phyloP scores from a whole-genome alignment of 2,888 invertebrate genomes.

The Keiferia lycopersicella region DNA sequence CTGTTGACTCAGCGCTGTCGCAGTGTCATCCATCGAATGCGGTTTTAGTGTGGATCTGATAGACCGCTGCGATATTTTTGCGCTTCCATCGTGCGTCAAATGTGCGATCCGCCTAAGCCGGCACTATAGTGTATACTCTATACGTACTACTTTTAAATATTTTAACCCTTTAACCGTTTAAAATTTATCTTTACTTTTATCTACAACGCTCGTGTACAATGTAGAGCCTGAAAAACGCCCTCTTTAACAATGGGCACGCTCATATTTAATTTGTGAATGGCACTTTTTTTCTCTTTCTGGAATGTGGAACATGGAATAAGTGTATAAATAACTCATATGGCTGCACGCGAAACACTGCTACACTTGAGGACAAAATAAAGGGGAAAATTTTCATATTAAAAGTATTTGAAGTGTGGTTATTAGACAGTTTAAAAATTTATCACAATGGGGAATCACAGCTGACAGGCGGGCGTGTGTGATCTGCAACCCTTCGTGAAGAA shows the following conservation, averaged over 20 bases:
- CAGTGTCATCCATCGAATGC: too few species aligned
- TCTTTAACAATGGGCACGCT: conserved; percentile 14
- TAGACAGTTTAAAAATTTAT: too few species aligned
- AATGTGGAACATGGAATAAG: conserved; percentile 32
- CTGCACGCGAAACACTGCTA: conserved; percentile 25
- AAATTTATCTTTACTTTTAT: background rate
- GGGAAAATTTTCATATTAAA: background rate
- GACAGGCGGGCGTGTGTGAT: too few species aligned
- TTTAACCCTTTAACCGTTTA: background rate
- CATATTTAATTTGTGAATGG: conserved; percentile 23
- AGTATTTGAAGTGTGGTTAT: too few species aligned
- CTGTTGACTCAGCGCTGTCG: too few species aligned
- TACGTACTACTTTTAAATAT: background rate
- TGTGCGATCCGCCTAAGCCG: too few species aligned
- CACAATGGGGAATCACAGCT: too few species aligned
- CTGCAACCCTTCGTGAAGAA: too few species aligned
- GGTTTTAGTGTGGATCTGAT: too few species aligned
- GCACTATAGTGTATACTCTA: too few species aligned
- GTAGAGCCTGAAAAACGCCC: background rate
- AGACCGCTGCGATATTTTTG: too few species aligned
- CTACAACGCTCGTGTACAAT: background rate
- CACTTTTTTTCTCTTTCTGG: conserved; percentile 22
- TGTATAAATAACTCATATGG: conserved; percentile 31
- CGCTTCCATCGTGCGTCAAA: too few species aligned
- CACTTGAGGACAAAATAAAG: conserved; percentile 19